Conservation (phyloP, 2,888 invertebrate species). For the Disparrhopalites patrizii region DNA sequence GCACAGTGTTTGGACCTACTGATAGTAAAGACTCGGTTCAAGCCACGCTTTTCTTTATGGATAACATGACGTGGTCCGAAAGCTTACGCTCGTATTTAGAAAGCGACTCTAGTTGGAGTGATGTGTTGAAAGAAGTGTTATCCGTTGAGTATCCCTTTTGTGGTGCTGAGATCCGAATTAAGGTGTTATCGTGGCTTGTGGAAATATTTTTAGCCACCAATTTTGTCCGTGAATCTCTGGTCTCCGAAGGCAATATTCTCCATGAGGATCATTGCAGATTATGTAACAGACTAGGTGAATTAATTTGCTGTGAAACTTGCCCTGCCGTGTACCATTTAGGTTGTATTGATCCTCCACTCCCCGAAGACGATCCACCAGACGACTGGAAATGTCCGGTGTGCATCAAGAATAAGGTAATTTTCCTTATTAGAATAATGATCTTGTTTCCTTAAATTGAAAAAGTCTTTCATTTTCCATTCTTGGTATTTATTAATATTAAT, state of each 20-base stretch:
- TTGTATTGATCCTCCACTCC: slow-evolving; percentile 89
- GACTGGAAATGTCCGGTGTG: slow-evolving; percentile 97
- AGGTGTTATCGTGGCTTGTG: slow-evolving; percentile 82
- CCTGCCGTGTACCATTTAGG: slow-evolving; percentile 96
- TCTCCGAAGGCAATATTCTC: slow-evolving; percentile 67
- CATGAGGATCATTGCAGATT: slow-evolving; percentile 90
- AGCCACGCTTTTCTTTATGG: slow-evolving; percentile 85
- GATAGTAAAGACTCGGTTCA: slow-evolving; percentile 98
- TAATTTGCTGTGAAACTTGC: slow-evolving; percentile 96
- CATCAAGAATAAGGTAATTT: slow-evolving; percentile 75
- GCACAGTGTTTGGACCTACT: slow-evolving; percentile 90
- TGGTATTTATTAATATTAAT: not conserved
- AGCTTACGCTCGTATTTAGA: slow-evolving; percentile 82
- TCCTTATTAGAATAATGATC: too few species aligned
- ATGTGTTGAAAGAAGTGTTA: slow-evolving; percentile 50
- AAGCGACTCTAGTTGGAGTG: slow-evolving; percentile 63
- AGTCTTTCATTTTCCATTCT: not conserved
- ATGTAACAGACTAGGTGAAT: slow-evolving; percentile 87
- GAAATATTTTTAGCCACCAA: slow-evolving; percentile 92
- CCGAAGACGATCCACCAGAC: slow-evolving; percentile 77
- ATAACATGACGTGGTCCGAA: slow-evolving; percentile 96
- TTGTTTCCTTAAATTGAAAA: not conserved
- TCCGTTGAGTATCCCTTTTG: slow-evolving; percentile 79
- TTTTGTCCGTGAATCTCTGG: slow-evolving; percentile 69
- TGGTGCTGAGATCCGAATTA: slow-evolving; percentile 69